These are phyloP conservation scores for Drosophila fuyamai DNA, from an alignment of 1,140 invertebrate species.

Conservation along the genomic window DNA sequence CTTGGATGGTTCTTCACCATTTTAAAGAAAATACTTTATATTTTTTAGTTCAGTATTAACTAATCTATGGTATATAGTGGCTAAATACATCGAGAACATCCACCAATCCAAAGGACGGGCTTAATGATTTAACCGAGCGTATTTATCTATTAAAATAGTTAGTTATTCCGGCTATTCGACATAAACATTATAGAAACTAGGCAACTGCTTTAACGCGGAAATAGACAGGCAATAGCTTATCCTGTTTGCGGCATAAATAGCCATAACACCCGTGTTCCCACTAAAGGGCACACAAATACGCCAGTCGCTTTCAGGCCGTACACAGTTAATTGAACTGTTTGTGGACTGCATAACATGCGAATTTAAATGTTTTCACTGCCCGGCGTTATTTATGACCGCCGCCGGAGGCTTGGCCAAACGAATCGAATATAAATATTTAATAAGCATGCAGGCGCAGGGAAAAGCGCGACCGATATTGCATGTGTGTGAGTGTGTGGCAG, in stretches of 20 bases:
- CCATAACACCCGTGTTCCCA: neutral
- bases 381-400: conserved; percentile 25
- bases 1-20: too few relatives aligned
- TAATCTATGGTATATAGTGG: too few relatives aligned
- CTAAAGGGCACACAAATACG: neutral
- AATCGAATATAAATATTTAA: conserved; percentile 30
- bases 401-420: conserved; percentile 7
- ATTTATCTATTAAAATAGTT: too few relatives aligned
- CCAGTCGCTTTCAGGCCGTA: neutral
- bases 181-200: too few relatives aligned
- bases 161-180: too few relatives aligned
- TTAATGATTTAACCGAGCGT: too few relatives aligned
- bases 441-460: conserved; percentile 1
- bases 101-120: too few relatives aligned
- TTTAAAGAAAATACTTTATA: too few relatives aligned
- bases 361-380: conserved; percentile 27
- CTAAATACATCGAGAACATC: neutral
- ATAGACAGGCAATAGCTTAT: neutral
- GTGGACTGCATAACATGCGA: conserved; percentile 1
- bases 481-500: neutral
- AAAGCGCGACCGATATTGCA: conserved; percentile 6
- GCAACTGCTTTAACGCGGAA: too few relatives aligned
- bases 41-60: too few relatives aligned
- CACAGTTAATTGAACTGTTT: conserved; percentile 17
- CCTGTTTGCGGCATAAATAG: neutral